Conservation (phyloP, 1,140 invertebrate genomes). For the Chrysoperla carnea region DNA sequence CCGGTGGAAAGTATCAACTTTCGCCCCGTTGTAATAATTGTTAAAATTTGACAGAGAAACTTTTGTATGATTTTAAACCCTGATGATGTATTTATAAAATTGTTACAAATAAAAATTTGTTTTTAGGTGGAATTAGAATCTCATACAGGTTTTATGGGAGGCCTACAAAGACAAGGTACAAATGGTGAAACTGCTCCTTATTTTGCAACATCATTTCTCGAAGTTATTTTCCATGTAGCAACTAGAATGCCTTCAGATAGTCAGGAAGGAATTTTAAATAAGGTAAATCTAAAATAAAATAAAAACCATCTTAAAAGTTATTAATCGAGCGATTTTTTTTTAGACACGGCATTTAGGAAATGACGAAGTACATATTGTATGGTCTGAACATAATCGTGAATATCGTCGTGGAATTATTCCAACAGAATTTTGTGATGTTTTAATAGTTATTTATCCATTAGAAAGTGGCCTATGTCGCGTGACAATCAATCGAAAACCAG, state of each 20-base stretch:
- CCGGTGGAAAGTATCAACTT: too few relatives aligned
- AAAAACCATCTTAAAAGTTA: background rate
- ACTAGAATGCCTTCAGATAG: conserved; percentile 86
- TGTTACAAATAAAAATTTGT: conserved; percentile 33
- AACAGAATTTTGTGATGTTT: conserved; percentile 97
- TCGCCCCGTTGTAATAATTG: too few relatives aligned
- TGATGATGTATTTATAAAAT: too few relatives aligned
- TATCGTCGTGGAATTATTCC: conserved; percentile 94
- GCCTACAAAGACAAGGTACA: conserved; percentile 76
- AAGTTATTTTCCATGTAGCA: conserved; percentile 90
- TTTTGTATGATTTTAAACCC: conserved; percentile 1
- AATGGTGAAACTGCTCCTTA: conserved; percentile 90
- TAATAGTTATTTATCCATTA: conserved; percentile 93
- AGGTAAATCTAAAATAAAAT: conserved; percentile 32
- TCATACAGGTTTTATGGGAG: conserved; percentile 92
- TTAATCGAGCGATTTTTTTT: conserved; percentile 5
- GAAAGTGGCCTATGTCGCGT: conserved; percentile 64
- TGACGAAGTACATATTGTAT: conserved; percentile 98
- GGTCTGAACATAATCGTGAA: conserved; percentile 92
- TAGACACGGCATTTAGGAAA: conserved; percentile 91
- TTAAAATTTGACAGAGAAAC: too few relatives aligned
- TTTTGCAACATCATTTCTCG: conserved; percentile 82
- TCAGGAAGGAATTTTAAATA: conserved; percentile 74
- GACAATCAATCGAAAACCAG: conserved; percentile 67
- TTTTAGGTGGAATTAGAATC: conserved; percentile 56